phyloP scores from a whole-genome alignment of 1,140 invertebrate species.

The Aphaenogaster floridana region DNA sequence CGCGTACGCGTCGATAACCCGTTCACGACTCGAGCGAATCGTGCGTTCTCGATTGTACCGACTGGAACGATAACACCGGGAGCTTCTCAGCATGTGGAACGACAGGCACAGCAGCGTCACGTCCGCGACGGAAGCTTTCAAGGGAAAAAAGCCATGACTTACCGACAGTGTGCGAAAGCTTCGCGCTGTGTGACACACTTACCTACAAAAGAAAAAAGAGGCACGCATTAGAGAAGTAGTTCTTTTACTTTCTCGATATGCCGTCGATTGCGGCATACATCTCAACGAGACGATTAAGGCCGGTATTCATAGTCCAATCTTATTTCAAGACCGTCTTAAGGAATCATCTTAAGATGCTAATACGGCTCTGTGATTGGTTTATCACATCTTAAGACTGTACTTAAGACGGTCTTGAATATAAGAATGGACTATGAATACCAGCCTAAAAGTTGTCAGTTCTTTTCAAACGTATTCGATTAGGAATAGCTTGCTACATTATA shows the following conservation, averaged over 20 bases:
- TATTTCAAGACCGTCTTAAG: too few species aligned
- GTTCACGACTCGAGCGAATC: neutral
- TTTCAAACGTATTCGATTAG: neutral
- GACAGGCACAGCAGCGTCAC: neutral
- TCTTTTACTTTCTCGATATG: neutral
- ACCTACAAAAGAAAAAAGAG: constrained; percentile 73
- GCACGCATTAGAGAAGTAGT: neutral
- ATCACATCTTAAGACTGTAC: too few species aligned
- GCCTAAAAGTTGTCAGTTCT: neutral
- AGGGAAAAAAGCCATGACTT: constrained; percentile 66
- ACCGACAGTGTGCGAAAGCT: constrained; percentile 63
- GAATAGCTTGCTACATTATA: neutral
- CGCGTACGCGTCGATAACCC: constrained; percentile 37
- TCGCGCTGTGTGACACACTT: constrained; percentile 58
- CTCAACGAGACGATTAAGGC: neutral
- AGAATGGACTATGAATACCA: too few species aligned
- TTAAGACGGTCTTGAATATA: too few species aligned
- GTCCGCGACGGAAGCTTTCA: constrained; percentile 47
- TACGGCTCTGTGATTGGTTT: too few species aligned
- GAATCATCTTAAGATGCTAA: too few species aligned
- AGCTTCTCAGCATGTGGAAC: constrained; percentile 54
- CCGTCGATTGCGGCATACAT: neutral
- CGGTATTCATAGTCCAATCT: too few species aligned
- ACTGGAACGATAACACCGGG: neutral
- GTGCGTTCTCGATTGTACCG: constrained; percentile 53